Evolutionary conservation across 2,888 invertebrate species (phyloP), one percentile per base, ranked within the genome.

Genomic region (Dromius quadrimaculatus): DNA sequence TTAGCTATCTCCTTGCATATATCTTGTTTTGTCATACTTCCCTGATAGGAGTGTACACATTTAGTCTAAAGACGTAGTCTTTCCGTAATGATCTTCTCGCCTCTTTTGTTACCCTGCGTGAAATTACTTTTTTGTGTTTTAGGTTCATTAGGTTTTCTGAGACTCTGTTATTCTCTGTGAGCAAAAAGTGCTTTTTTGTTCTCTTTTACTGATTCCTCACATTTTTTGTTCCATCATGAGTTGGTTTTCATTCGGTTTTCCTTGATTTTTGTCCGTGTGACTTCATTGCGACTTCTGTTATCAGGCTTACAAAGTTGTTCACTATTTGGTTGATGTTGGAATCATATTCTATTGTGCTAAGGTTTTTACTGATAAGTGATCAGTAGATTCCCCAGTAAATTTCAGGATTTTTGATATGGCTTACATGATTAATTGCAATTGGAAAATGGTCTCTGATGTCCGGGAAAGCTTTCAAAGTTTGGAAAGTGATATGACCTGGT

Each of bases 211-310:
- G 20, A n/a, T 43, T 34, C 36, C 22, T 50, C 19, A 13, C 50
- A 62, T 41, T 41, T 20, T 34, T 13, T 19, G 36, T 61, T 61
- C 38, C 38, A 61, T 41, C 61, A 62, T 2, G 62, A 43, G 19
- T 13, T 23, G 5, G 5, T 38, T 34, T 62, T 38, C n/a, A n/a
- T 50, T 20, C 17, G 19, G 1, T 2, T 2, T 50, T 4, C 5
- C 6, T 47, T 17, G 6, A 22, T 50, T 41, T 43, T 1, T 15
- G 4, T 19, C 20, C 20, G 8, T 19, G 13, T 41, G 23, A 11
- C 11, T 41, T n/a, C 11, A 17, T 62, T 19, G 62, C 41, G 9
- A 43, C 41, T 9, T 11, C 22, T 19, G 6, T 38, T 20, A 62
- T 41, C 13, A 41, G 13, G 6, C 20, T n/a, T 41, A 43, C 20